Conservation (phyloP, 2,113 vertebrate species). For the Pseudorectes ferrugineus region DNA sequence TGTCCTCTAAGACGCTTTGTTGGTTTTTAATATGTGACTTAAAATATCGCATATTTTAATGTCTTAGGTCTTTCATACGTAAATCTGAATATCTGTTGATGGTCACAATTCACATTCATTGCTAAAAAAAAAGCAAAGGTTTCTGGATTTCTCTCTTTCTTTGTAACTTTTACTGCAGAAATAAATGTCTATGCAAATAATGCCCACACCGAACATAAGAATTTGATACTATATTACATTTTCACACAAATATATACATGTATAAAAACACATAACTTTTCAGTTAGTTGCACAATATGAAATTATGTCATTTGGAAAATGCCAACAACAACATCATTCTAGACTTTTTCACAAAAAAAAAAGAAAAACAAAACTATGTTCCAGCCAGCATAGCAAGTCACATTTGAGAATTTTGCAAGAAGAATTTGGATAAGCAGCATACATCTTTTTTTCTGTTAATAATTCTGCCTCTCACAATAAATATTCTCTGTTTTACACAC, state of each 20-base stretch:
- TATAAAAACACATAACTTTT: background rate
- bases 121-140: background rate
- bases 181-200: background rate
- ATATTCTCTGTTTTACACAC: background rate
- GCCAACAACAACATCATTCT: background rate
- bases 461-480: background rate
- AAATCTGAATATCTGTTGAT: background rate
- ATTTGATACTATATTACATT: background rate
- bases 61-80: background rate
- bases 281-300: background rate
- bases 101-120: background rate
- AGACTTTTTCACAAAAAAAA: background rate
- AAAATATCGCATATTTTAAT: background rate
- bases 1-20: background rate
- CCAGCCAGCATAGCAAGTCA: background rate
- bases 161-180: background rate
- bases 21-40: background rate
- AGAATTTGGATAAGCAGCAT: background rate
- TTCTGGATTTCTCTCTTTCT: background rate
- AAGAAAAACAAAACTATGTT: background rate
- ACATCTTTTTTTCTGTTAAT: background rate
- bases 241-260: background rate
- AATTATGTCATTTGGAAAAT: background rate
- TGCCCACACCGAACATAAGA: background rate
- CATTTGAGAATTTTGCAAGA: background rate